Base-by-base conservation (phyloP, 2,888 invertebrate genomes). In the Agrotis clavis region DNA sequence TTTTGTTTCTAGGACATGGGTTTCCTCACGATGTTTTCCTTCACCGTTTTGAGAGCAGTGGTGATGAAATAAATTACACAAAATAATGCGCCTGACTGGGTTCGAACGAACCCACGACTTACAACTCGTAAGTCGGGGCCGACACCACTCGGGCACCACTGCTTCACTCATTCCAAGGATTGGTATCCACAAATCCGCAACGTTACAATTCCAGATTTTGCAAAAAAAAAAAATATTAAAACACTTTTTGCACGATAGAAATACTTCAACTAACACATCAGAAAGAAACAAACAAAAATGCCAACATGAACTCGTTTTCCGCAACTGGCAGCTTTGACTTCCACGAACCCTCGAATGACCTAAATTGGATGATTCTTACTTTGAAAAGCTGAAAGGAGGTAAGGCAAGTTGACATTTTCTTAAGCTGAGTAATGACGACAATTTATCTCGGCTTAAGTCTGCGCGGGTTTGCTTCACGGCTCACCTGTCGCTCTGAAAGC, bases 401-500 rank as follows among this genome's bases (percentile, higher is more conserved):
- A 68, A 83, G 59, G 66, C 75, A 74, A 79, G 81, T 81, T 83
- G 77, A 77, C 83, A 82, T 79, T 85, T 85, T 83, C 82, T 77
- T 77, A 69, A 82, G 74, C 77, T 83, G 80, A 85, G 82, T 83
- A 82, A 85, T 80, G 77, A 74, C 70, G 56, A 80, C 69, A 73
- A 85, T 85, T 83, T 83, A 82, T 85, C 84, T 80, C 63, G 79
- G 74, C 64, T 74, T 83, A 73, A 79, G 72, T 47, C 65, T 48
- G 64, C 47, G 74, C 53, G 67, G 63, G 71, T 60, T 67, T 65
- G 71, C 72, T 76, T 79, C 79, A 77, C 85, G 73, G 71, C 76
- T 79, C 88, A 86, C 84, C 86, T 86, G 83, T 70, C 84, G 71
- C 82, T 74, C 53, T 86, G 77, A 84, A 81, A 82, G 80, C 82